phyloP scores from a whole-genome alignment of 64 coral and sea anemone species.

The Anthopleura sola region DNA sequence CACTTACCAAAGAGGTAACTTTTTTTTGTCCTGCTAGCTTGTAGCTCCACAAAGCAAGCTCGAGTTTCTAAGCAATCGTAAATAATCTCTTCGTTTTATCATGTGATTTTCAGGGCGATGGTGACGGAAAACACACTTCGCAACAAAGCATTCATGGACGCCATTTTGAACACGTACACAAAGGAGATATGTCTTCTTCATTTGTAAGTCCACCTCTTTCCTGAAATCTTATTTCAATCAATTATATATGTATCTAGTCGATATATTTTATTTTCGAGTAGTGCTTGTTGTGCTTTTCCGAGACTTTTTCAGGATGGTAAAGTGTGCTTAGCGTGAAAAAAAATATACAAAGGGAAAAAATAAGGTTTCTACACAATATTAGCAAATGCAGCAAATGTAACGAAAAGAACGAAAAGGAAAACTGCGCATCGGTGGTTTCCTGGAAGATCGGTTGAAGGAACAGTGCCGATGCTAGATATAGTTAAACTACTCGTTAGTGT shows the following conservation, averaged over 20 bases:
- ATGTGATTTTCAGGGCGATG: neutral
- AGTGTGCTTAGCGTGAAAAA: too few species aligned
- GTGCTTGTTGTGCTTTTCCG: too few species aligned
- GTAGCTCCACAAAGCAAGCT: neutral
- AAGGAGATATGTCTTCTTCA: conserved; percentile 80
- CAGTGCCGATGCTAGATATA: too few species aligned
- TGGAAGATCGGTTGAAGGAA: too few species aligned
- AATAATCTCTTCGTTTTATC: neutral
- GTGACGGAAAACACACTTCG: neutral
- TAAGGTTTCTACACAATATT: too few species aligned
- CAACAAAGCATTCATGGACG: neutral
- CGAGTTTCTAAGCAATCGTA: neutral
- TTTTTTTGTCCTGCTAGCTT: neutral
- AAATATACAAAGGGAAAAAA: too few species aligned
- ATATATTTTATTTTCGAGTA: too few species aligned
- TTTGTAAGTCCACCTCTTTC: conserved; percentile 46
- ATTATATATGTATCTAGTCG: neutral
- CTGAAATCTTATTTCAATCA: neutral
- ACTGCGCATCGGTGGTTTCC: too few species aligned
- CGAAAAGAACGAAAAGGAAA: too few species aligned
- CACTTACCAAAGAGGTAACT: conserved; percentile 9
- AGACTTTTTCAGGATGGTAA: too few species aligned
- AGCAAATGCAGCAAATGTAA: too few species aligned
- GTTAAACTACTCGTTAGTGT: too few species aligned
- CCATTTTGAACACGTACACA: conserved; percentile 78